Conservation (phyloP, 1,140 invertebrate genomes). For the Delia radicum region DNA sequence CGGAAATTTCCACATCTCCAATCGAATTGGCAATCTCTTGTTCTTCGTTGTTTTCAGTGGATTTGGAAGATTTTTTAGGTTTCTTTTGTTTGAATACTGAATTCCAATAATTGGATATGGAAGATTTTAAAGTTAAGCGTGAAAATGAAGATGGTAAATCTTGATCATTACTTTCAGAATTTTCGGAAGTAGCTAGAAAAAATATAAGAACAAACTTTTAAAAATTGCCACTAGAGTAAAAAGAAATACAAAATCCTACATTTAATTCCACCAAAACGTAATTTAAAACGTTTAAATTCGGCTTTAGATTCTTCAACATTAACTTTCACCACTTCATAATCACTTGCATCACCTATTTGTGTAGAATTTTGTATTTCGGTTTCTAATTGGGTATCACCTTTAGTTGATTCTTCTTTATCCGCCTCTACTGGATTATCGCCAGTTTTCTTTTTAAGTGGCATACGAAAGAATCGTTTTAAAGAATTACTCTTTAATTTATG, state of each 20-base stretch:
- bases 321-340: too few species aligned
- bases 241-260: not conserved
- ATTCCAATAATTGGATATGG: constrained; percentile 2
- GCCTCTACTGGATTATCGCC: not conserved
- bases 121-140: not conserved
- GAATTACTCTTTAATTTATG: not conserved
- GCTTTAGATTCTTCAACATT: not conserved
- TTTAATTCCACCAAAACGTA: not conserved
- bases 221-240: too few species aligned
- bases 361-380: not conserved
- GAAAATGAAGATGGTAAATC: not conserved
- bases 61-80: not conserved
- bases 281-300: not conserved
- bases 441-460: not conserved
- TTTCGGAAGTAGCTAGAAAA: not conserved
- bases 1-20: not conserved
- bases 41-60: not conserved
- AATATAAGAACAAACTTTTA: not conserved
- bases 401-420: not conserved
- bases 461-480: not conserved
- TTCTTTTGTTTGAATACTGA: not conserved
- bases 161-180: not conserved
- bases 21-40: not conserved
- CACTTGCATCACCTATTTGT: not conserved
- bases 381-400: not conserved